Base-by-base conservation (phyloP, 2,797 vertebrate species). In the Chelidonichthys spinosus region DNA sequence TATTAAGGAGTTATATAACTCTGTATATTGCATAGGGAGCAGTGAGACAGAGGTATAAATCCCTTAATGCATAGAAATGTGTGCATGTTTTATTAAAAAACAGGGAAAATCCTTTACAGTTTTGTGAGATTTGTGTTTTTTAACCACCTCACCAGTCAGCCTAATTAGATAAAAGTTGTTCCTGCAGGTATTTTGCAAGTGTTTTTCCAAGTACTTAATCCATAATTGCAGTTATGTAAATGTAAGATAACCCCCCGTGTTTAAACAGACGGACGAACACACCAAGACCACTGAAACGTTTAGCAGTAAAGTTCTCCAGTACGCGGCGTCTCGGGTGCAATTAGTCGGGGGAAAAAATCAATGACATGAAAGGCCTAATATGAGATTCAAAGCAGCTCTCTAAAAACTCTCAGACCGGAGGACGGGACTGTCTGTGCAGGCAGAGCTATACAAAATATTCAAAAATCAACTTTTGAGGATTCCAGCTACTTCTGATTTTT, bases 201-300 rank as follows among this genome's bases (percentile, higher is more conserved):
- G 44, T 2, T 56, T 66, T 35, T 69, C 15, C 5, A 47, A 64
- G 54, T 33, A 37, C 33, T 39, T 42, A 44, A 49, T 70, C 46
- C 14, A 33, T 73, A 56, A 70, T 58, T 70, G 46, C 44, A 37
- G 11, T 80, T 64, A 67, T 70, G 46, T 55, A 82, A 25, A 47
- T 0, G 1, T 7, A 42, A 55, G 14, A 56, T 65, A 64, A 52
- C 70, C 56, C 42, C 52, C 43, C 2, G 46, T 32, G 70, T 66
- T 39, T 39, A 60, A 73, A 59, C 37, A 13, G 25, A 43, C 18
- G 15, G 69, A 7, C 9, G 64, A 71, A 72, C 49, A 75, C 60
- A 54, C 35, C 10, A 18, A 54, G 13, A 69, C 44, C 50, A 44
- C 6, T 60, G 47, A 32, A 69, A 79, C 32, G 36, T 80, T 76